Evolutionary conservation across 2,888 invertebrate species (phyloP).

Genomic region (Stratiomys singularior): DNA sequence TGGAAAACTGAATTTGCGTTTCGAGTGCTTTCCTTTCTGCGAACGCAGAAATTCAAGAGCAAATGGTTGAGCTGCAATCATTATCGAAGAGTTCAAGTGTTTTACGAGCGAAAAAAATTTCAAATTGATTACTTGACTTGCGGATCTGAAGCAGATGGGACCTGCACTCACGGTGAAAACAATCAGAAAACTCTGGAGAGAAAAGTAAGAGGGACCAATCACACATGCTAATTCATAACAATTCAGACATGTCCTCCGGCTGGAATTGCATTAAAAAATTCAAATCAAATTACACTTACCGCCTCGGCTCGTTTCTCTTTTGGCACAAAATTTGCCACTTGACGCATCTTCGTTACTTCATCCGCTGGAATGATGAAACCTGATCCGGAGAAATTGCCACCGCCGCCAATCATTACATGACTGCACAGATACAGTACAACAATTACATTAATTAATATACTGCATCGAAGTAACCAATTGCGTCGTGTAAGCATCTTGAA

Average conservation of each 20-base stretch:
- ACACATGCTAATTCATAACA: neutral
- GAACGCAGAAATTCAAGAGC: too few species aligned
- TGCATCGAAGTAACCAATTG: slow-evolving; percentile 79
- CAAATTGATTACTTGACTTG: too few species aligned
- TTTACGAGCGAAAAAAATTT: too few species aligned
- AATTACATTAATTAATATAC: slow-evolving; percentile 78
- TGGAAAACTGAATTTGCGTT: too few species aligned
- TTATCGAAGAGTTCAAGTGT: too few species aligned
- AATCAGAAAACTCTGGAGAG: too few species aligned
- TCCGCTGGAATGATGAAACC: slow-evolving; percentile 60
- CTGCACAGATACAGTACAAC: slow-evolving; percentile 78
- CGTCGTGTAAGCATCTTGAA: slow-evolving; percentile 69
- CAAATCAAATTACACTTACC: neutral
- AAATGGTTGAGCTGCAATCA: too few species aligned
- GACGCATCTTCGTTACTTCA: slow-evolving; percentile 40
- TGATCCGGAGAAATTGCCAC: slow-evolving; percentile 62
- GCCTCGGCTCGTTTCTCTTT: slow-evolving; percentile 44
- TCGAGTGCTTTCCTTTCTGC: too few species aligned
- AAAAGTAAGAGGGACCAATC: too few species aligned
- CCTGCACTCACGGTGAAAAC: too few species aligned
- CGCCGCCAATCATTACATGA: slow-evolving; percentile 69
- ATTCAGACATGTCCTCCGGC: neutral
- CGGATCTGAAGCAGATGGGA: too few species aligned
- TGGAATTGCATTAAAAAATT: neutral
- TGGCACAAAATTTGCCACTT: slow-evolving; percentile 19